Base-by-base conservation (phyloP, 1,140 invertebrate genomes). In the Octopus sinensis region DNA sequence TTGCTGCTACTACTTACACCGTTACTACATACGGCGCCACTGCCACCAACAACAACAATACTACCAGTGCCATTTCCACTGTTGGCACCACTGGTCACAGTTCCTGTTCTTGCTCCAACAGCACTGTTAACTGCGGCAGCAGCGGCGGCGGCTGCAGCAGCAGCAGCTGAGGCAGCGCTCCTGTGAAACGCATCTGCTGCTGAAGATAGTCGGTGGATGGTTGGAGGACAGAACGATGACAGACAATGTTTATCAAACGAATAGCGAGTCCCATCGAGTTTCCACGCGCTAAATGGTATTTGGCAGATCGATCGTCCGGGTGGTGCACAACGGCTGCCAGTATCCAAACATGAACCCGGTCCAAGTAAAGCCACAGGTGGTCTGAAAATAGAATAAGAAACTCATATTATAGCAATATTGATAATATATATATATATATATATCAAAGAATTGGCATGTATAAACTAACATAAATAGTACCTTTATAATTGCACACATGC, bases 221-320 rank as follows among this genome's bases (percentile, higher is more conserved):
- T 9, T 17, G 76, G 76, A 6, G 76, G 30, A 53, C 76, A 77
- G 43, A 77, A 77, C 0, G 76, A 17, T n/a, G 76, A 77, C 7
- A 77, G 17, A 53, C 76, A 77, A 17, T 51, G 76, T 51, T 77
- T 77, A 9, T 77, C 76, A 51, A 77, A 77, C 6, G 76, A 9
- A 53, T 77, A 77, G 17, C 76, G 76, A 5, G 76, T 6, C 4
- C 30, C 52, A 17, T 77, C 76, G 17, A 77, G 43, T 77, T 77
- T 77, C 76, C 76, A 77, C 1, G 76, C 7, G 7, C 76, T 51
- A 52, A 77, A 77, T 6, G 76, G 76, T 5, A 77, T 51, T 6
- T 51, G 76, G 52, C 76, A 77, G 13, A 77, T 13, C 23, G 76
- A 51, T 6, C 30, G 76, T 0, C 43, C 76, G 7, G 76, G 13